These are phyloP conservation scores for Chymomyza amoena DNA, from an alignment of 2,888 invertebrate species.

Conservation along the genomic window DNA sequence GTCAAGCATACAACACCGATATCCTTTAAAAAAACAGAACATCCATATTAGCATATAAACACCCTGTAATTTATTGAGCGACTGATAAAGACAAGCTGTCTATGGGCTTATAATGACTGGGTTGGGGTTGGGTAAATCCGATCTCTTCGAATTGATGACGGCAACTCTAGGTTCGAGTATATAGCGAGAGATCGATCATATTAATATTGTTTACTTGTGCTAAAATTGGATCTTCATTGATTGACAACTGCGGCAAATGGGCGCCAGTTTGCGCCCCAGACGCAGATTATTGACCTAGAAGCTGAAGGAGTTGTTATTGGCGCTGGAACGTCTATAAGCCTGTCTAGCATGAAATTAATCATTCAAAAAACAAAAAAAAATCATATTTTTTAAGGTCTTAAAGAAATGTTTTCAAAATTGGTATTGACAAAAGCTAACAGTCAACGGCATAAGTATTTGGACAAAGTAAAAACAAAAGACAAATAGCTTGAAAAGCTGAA, in stretches of 20 bases:
- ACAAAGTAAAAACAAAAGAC: no score
- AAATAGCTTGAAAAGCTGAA: no score
- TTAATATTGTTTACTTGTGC: slow-evolving; percentile 70
- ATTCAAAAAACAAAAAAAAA: no score
- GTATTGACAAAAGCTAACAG: no score
- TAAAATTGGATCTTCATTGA: slow-evolving; percentile 73
- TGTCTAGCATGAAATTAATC: neutral
- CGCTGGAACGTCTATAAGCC: neutral
- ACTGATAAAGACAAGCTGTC: neutral
- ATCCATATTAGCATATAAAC: neutral
- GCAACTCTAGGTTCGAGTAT: neutral
- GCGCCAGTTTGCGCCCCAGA: slow-evolving; percentile 43
- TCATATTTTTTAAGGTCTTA: no score
- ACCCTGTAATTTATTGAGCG: neutral
- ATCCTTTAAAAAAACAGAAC: neutral
- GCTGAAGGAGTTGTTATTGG: neutral
- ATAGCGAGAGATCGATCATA: neutral
- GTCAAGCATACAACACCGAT: neutral
- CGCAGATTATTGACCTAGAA: slow-evolving; percentile 68
- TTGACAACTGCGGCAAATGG: slow-evolving; percentile 64
- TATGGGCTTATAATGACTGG: neutral
- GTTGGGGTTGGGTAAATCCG: neutral
- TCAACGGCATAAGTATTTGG: no score
- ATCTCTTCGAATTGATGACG: neutral
- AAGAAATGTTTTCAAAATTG: no score